Percentiles rank a stretch among this genome's conserved stretches.
Evolutionary conservation across 2,888 invertebrate genomes (phyloP).

Genomic region (Lycocerus yunnanus): DNA sequence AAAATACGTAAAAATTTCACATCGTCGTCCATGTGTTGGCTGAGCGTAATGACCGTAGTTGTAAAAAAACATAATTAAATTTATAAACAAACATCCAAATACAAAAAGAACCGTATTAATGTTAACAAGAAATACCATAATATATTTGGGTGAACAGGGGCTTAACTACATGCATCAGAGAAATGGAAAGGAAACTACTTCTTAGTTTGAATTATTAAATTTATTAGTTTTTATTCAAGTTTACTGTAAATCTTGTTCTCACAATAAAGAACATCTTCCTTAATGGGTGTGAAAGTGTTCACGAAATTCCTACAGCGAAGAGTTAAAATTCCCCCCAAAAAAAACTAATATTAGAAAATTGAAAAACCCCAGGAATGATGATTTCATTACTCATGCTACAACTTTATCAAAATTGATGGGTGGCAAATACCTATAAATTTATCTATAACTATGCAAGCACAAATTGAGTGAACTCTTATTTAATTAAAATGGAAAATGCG

Average conservation of each 20-base stretch:
- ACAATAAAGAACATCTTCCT: background rate
- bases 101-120: background rate
- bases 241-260: background rate
- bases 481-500: constrained; percentile 28
- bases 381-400: background rate
- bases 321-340: background rate
- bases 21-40: background rate
- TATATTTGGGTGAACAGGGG: background rate
- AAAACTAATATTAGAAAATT: background rate
- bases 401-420: background rate
- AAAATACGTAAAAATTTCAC: no score
- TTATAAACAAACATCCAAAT: background rate
- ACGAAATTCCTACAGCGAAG: background rate
- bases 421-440: background rate
- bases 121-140: background rate
- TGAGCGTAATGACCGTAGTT: background rate
- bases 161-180: background rate
- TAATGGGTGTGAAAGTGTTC: background rate
- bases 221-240: background rate
- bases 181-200: background rate
- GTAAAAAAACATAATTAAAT: background rate
- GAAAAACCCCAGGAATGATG: background rate
- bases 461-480: background rate
- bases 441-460: background rate
- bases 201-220: background rate